Percentiles rank a stretch among this genome's conserved stretches.
These are phyloP conservation scores for Pterophyllum scalare DNA, from an alignment of 2,113 vertebrate genomes.

Conservation along the genomic window DNA sequence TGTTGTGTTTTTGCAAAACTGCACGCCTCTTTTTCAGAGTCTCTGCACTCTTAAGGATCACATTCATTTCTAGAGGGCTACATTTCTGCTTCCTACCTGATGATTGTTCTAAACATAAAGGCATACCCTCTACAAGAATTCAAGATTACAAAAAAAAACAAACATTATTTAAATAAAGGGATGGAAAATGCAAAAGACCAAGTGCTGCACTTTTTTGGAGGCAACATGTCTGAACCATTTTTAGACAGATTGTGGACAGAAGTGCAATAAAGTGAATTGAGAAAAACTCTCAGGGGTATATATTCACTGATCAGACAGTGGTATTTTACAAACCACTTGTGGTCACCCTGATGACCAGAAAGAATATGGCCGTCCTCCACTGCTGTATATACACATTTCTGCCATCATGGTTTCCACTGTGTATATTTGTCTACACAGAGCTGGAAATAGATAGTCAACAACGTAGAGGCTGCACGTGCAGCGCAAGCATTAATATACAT, in stretches of 20 bases:
- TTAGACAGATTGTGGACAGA: constrained; percentile 45
- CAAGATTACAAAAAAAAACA: constrained; percentile 45
- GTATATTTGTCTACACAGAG: constrained; percentile 56
- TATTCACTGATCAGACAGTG: constrained; percentile 65
- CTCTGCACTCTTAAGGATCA: constrained; percentile 9
- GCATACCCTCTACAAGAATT: constrained; percentile 38
- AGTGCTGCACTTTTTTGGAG: constrained; percentile 49
- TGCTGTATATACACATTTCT: constrained; percentile 43
- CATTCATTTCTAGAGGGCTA: constrained; percentile 17
- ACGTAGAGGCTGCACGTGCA: constrained; percentile 24
- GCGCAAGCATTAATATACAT: constrained; percentile 38
- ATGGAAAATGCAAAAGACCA: constrained; percentile 58
- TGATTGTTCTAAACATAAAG: constrained; percentile 35
- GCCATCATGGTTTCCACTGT: constrained; percentile 61
- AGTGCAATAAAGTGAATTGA: constrained; percentile 58
- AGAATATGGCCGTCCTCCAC: constrained; percentile 46
- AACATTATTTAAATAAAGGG: constrained; percentile 60
- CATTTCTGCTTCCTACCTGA: constrained; percentile 28
- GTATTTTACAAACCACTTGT: constrained; percentile 70
- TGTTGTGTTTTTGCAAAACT: no score
- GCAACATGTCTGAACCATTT: constrained; percentile 61
- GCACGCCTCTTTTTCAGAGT: background rate
- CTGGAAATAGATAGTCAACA: constrained; percentile 68
- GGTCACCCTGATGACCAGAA: constrained; percentile 61
- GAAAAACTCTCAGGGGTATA: constrained; percentile 52